Conservation (phyloP, 1,140 invertebrate species). For the Contarinia nasturtii region DNA sequence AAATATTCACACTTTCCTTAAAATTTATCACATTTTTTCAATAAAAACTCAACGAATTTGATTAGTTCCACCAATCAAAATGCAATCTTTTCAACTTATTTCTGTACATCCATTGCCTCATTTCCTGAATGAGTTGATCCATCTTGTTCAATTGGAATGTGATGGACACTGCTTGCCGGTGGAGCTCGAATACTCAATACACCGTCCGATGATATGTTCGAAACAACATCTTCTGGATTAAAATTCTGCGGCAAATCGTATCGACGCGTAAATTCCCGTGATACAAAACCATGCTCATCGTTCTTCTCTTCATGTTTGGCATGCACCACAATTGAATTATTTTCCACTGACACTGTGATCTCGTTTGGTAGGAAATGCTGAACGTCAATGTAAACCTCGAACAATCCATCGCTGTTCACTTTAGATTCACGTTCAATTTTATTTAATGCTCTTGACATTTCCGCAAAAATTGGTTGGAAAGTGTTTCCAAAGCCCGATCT, state of each 20-base stretch:
- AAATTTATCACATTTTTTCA: no score
- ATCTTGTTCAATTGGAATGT: slow-evolving; percentile 18
- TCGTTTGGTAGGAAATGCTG: slow-evolving; percentile 54
- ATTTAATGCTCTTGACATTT: no score
- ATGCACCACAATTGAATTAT: slow-evolving; percentile 43
- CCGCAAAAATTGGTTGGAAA: no score
- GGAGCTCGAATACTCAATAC: slow-evolving; percentile 46
- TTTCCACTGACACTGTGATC: slow-evolving; percentile 52
- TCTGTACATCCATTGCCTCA: no score
- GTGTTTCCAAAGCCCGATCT: no score
- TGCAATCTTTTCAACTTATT: no score
- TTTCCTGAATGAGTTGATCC: slow-evolving; percentile 7
- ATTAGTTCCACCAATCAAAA: no score
- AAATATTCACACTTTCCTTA: no score
- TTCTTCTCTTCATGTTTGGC: slow-evolving; percentile 49
- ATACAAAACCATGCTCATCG: slow-evolving; percentile 39
- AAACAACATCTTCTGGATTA: slow-evolving; percentile 38
- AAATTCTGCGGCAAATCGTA: slow-evolving; percentile 49
- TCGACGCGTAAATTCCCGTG: slow-evolving; percentile 45
- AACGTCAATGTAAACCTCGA: slow-evolving; percentile 44
- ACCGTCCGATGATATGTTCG: slow-evolving; percentile 51
- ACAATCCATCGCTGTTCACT: slow-evolving; percentile 22
- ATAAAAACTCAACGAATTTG: no score
- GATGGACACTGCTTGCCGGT: slow-evolving; percentile 21
- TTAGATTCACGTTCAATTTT: background rate